phyloP scores from a whole-genome alignment of 2,888 invertebrate genomes.

The Drosophila neonasuta region DNA sequence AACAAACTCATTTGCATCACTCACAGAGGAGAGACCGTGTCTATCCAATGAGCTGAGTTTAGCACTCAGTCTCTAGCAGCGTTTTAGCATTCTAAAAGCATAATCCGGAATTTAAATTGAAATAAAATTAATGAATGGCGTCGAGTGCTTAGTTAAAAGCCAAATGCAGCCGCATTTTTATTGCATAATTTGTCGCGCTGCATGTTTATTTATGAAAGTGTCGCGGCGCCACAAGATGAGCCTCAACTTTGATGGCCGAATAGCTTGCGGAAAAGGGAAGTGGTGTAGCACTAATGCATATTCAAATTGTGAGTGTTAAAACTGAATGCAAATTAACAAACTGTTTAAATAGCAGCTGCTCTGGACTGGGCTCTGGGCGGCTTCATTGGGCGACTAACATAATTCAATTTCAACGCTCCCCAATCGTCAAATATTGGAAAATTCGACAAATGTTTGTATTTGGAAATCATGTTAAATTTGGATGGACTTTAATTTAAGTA shows the following conservation, averaged over 20 bases:
- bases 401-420: conserved; percentile 47
- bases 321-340: conserved; percentile 71
- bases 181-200: conserved; percentile 64
- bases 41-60: conserved; percentile 1
- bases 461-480: conserved; percentile 1
- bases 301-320: conserved; percentile 62
- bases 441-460: neutral
- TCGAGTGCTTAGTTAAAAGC: conserved; percentile 59
- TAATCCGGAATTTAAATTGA: conserved; percentile 73
- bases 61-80: neutral
- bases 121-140: conserved; percentile 59
- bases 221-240: conserved; percentile 48
- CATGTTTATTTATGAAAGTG: conserved; percentile 76
- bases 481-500: conserved; percentile 50
- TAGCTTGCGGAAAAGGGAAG: neutral
- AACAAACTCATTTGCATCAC: conserved; percentile 7
- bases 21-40: neutral
- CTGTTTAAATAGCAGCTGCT: conserved; percentile 60
- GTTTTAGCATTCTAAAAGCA: conserved; percentile 59
- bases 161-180: conserved; percentile 47
- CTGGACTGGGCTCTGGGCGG: neutral
- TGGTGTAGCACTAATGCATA: conserved; percentile 44
- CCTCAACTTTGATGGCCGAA: conserved; percentile 41
- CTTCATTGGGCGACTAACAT: conserved; percentile 6
- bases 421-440: conserved; percentile 5